phyloP scores from a whole-genome alignment of 2,797 vertebrate species.

The Darevskia nairensis region DNA sequence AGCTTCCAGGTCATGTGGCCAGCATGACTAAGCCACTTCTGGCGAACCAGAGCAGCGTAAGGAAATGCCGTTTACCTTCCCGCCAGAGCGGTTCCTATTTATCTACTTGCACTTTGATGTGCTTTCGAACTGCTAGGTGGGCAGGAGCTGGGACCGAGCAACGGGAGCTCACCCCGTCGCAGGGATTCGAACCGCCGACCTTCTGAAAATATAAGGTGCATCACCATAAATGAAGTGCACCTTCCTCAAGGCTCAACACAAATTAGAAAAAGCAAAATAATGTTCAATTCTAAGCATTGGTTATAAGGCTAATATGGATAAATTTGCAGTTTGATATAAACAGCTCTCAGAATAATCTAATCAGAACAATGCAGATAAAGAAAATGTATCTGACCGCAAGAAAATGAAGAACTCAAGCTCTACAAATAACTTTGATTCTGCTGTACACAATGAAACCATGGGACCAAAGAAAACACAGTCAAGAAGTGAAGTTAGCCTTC shows the following conservation, averaged over 20 bases:
- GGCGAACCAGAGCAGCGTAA: too few relatives aligned
- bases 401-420: slow-evolving; percentile 13
- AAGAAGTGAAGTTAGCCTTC: slow-evolving; percentile 2
- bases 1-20: too few relatives aligned
- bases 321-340: background rate
- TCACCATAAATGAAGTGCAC: background rate
- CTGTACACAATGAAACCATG: background rate
- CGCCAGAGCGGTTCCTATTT: too few relatives aligned
- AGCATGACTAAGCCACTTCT: too few relatives aligned
- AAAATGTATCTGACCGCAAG: background rate
- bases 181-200: too few relatives aligned
- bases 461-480: background rate
- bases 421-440: slow-evolving; percentile 4
- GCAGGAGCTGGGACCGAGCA: too few relatives aligned
- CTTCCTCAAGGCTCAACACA: background rate
- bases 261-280: background rate
- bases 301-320: background rate
- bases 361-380: slow-evolving; percentile 33
- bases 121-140: too few relatives aligned
- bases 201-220: background rate
- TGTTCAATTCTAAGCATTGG: background rate
- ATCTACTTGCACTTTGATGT: too few relatives aligned
- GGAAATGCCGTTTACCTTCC: too few relatives aligned
- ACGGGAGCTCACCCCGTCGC: too few relatives aligned
- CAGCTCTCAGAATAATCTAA: background rate